A percentile compares a stretch with the other conserved stretches of the same genome.
Conservation (phyloP, 1,140 invertebrate genomes). For the Alviniconcha marisindica region DNA sequence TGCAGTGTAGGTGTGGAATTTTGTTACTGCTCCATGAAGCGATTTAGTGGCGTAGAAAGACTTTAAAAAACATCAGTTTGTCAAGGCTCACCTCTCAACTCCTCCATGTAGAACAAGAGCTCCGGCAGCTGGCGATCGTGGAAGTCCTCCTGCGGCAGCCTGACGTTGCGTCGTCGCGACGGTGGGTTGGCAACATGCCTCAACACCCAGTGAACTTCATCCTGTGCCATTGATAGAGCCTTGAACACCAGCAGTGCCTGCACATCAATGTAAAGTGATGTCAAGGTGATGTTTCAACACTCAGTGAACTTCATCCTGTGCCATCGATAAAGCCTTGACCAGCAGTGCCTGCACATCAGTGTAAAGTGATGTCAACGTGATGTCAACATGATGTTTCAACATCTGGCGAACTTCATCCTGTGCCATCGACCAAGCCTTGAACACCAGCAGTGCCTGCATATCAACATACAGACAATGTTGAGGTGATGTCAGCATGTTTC, state of each 20-base stretch:
- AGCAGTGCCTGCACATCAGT: conserved; percentile 87
- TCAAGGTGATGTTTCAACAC: conserved; percentile 94
- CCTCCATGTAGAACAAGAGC: conserved; percentile 98
- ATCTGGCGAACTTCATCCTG: conserved; percentile 99
- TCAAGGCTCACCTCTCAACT: conserved; percentile 85
- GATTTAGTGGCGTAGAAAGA: too few species aligned
- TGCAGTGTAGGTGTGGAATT: too few species aligned
- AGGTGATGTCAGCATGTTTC: conserved; percentile 95
- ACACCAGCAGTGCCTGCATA: conserved; percentile 90
- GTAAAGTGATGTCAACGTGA: too few species aligned
- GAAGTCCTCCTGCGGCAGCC: conserved; percentile 74
- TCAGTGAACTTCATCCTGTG: conserved; percentile 98
- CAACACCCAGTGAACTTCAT: conserved; percentile 98
- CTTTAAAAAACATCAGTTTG: too few species aligned
- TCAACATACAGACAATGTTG: too few species aligned
- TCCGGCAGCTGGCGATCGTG: conserved; percentile 90
- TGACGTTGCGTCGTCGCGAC: conserved; percentile 79
- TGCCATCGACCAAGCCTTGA: conserved; percentile 96
- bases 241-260: conserved; percentile 96
- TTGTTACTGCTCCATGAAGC: too few species aligned
- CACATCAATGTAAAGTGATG: too few species aligned
- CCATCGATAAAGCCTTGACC: conserved; percentile 96
- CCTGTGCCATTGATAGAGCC: conserved; percentile 94
- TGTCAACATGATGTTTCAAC: conserved; percentile 93
- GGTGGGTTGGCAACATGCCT: conserved; percentile 97